Evolutionary conservation across 1,140 invertebrate species (phyloP), one percentile per base, ranked within the genome.

Genomic region (Drosophila nigromelanica): DNA sequence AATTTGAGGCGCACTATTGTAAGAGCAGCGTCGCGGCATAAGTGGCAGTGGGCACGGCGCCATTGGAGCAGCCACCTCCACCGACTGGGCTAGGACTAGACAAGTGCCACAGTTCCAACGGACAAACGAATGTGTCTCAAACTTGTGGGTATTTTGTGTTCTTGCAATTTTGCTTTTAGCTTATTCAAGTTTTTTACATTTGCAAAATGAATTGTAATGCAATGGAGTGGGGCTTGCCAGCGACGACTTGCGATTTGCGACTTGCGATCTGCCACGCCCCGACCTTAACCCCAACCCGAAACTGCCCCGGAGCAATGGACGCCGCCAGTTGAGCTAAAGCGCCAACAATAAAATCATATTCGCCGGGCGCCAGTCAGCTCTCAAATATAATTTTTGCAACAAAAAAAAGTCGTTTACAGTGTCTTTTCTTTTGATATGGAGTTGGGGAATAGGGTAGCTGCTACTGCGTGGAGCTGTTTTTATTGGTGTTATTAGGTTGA

Each of bases 401-500:
- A 75, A 78, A 76, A 78, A 75, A 78, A 74, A 78, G 77, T 78
- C 77, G 64, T 80, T 83, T 76, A 52, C 69, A 78, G 76, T 73
- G 79, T 78, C 72, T 85, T 68, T 24, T 55, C 42, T 43, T 24
- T 42, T 27, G 15, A n/a, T 37, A 11, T 4, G 15, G 35, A 18
- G 33, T 33, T 42, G 12, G n/a, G 14, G 45, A 30, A 27, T 40
- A 30, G 51, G 47, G 4, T 27, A 15, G 30, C 18, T 74, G 77
- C 83, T 78, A 77, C 89, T 83, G 50, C 27, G 75, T 73, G 62
- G 61, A 74, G 30, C 76, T 72, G 67, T 62, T 85, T 89, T 89
- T 89, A 89, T 89, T 89, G 79, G 66, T 83, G 83, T 89, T 89
- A 89, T 89, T 89, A 89, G 83, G 76, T 89, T 89, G 83, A 89